These are phyloP conservation scores for Cynodonichthys magdalenae DNA, from an alignment of 2,797 vertebrate genomes.

Conservation along the genomic window DNA sequence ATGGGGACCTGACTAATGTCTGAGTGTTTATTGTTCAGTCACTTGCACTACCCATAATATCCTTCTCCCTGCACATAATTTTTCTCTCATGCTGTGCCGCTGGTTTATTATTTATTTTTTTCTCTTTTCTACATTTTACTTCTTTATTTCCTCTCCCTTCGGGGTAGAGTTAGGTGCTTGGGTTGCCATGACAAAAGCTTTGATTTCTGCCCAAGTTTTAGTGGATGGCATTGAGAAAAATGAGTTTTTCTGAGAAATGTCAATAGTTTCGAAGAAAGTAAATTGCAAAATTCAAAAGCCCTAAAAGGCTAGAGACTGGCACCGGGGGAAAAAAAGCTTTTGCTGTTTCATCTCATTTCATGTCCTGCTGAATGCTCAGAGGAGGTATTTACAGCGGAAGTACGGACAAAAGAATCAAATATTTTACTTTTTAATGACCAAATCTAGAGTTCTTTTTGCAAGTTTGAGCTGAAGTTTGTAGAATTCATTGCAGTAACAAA, in stretches of 20 bases:
- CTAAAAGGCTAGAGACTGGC: slow-evolving; percentile 10
- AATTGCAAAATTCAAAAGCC: slow-evolving; percentile 16
- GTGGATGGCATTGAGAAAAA: slow-evolving; percentile 32
- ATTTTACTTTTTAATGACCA: too few species aligned
- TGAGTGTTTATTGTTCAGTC: slow-evolving; percentile 51
- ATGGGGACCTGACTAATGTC: slow-evolving; percentile 39
- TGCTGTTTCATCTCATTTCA: not conserved
- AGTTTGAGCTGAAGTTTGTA: not conserved
- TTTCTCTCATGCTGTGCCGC: slow-evolving; percentile 40
- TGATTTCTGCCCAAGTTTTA: slow-evolving; percentile 43
- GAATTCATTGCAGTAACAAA: not conserved
- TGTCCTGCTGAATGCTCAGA: not conserved
- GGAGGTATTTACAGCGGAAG: not conserved
- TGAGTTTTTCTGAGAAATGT: slow-evolving; percentile 48
- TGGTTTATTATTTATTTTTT: slow-evolving; percentile 19
- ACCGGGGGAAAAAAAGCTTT: not conserved
- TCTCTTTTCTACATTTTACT: slow-evolving; percentile 29
- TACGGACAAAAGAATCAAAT: too few species aligned
- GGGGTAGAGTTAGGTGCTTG: slow-evolving; percentile 25
- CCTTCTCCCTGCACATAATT: slow-evolving; percentile 21
- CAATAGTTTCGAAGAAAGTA: slow-evolving; percentile 46
- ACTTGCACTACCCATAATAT: slow-evolving; percentile 43
- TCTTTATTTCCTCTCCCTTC: slow-evolving; percentile 21
- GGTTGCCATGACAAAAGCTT: slow-evolving; percentile 60
- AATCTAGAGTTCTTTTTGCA: too few species aligned